Evolutionary conservation across 2,113 vertebrate species (phyloP).

Genomic region (Amphiprion ocellaris): DNA sequence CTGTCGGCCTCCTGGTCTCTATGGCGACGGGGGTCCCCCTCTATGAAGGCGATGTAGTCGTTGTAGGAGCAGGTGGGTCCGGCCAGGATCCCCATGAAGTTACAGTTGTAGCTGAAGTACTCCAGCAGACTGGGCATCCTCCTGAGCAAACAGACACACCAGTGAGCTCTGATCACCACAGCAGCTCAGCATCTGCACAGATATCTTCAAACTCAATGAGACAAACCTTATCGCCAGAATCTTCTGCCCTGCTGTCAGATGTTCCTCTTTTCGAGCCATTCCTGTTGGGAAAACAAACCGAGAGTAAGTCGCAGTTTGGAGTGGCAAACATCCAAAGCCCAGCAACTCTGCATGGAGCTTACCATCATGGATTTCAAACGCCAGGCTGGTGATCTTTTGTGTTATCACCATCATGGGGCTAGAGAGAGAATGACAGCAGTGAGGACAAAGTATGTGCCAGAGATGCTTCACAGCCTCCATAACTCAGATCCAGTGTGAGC

Average conservation of each 20-base stretch:
- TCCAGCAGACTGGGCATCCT: slow-evolving; percentile 95
- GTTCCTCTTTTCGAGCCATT: slow-evolving; percentile 93
- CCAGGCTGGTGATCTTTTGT: slow-evolving; percentile 97
- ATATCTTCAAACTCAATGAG: too few relatives aligned
- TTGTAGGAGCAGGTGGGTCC: slow-evolving; percentile 96
- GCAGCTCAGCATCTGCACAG: too few relatives aligned
- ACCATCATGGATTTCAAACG: slow-evolving; percentile 96
- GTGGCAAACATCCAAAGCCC: too few relatives aligned
- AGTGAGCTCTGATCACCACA: too few relatives aligned
- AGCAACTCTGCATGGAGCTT: slow-evolving; percentile 3
- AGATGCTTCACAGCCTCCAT: too few relatives aligned
- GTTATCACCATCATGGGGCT: slow-evolving; percentile 99
- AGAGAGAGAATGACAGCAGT: slow-evolving; percentile 52
- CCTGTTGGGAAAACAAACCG: slow-evolving; percentile 75
- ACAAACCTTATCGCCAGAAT: slow-evolving; percentile 92
- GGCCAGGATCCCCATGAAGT: slow-evolving; percentile 97
- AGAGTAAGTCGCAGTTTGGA: rapidly evolving
- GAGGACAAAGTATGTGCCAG: not conserved
- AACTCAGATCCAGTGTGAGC: not conserved
- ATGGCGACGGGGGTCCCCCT: slow-evolving; percentile 87
- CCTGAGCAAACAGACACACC: slow-evolving; percentile 77
- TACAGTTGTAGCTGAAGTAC: slow-evolving; percentile 96
- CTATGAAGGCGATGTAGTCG: slow-evolving; percentile 96
- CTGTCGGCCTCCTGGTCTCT: slow-evolving; percentile 82
- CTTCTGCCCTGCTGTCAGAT: slow-evolving; percentile 91